Conservation (phyloP, 2,888 invertebrate genomes). For the Slavum lentiscoides region DNA sequence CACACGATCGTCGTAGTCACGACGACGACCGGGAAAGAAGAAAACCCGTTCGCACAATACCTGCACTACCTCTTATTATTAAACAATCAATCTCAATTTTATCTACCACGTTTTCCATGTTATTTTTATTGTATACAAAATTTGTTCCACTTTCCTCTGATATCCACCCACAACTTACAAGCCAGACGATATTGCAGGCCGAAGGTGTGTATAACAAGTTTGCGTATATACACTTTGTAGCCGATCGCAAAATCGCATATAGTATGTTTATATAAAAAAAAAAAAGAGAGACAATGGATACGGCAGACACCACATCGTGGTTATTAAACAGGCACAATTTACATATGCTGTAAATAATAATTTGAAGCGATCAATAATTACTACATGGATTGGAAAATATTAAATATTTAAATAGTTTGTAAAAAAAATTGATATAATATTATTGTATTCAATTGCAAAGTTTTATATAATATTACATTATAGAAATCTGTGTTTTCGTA, state of each 20-base stretch:
- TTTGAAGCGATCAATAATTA: neutral
- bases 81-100: constrained; percentile 49
- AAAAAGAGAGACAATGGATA: neutral
- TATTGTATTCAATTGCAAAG: neutral
- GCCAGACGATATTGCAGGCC: constrained; percentile 6
- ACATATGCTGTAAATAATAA: neutral
- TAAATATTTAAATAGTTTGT: neutral
- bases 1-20: constrained; percentile 41
- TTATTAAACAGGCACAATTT: neutral
- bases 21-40: constrained; percentile 20
- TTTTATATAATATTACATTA: too few species aligned
- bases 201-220: constrained; percentile 13
- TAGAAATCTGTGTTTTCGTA: too few species aligned
- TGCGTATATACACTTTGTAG: neutral
- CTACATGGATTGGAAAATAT: neutral
- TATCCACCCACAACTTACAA: constrained; percentile 36
- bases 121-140: constrained; percentile 45
- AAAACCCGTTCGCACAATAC: constrained; percentile 29
- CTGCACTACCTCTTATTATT: constrained; percentile 3
- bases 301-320: neutral
- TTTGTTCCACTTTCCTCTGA: constrained; percentile 22
- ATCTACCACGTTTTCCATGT: constrained; percentile 40
- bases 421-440: neutral
- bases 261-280: neutral
- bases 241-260: neutral